A percentile compares a stretch with the other conserved stretches of the same genome.
Conservation (phyloP, 1,140 invertebrate species). For the Steinernema feltiae region DNA sequence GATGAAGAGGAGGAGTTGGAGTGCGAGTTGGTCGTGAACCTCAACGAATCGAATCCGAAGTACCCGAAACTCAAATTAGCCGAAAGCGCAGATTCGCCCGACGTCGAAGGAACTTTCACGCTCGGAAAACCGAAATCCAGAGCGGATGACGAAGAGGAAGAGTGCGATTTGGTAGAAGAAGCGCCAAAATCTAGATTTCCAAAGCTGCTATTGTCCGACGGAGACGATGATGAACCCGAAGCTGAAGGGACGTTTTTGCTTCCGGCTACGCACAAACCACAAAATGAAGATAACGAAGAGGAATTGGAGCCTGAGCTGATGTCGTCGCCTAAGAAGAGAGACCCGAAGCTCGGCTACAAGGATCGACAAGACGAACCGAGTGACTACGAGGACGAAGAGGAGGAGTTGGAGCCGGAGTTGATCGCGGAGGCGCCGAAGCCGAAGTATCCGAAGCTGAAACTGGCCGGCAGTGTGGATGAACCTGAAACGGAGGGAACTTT, state of each 20-base stretch:
- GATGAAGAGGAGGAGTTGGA: neutral
- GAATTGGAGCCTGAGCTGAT: neutral
- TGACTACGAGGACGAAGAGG: neutral
- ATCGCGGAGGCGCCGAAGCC: neutral
- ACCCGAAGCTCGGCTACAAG: neutral
- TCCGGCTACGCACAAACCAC: neutral
- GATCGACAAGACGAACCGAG: neutral
- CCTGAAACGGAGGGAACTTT: neutral
- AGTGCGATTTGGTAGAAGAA: neutral
- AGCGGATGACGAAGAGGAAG: neutral
- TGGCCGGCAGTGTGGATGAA: neutral
- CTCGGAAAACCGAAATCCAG: neutral
- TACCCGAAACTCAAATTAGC: neutral
- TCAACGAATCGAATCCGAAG: neutral
- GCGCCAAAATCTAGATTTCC: neutral
- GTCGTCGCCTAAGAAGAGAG: neutral
- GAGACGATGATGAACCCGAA: neutral
- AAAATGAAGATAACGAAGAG: constrained; percentile 11
- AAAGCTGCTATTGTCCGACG: neutral
- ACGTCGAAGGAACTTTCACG: neutral
- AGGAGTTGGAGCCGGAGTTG: neutral
- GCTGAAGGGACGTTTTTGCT: neutral
- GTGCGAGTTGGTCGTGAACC: neutral
- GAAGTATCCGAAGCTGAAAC: neutral
- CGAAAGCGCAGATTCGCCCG: neutral